These are phyloP conservation scores for Eospalax fontanierii DNA, from an alignment of 2,797 vertebrate species.

Conservation along the genomic window DNA sequence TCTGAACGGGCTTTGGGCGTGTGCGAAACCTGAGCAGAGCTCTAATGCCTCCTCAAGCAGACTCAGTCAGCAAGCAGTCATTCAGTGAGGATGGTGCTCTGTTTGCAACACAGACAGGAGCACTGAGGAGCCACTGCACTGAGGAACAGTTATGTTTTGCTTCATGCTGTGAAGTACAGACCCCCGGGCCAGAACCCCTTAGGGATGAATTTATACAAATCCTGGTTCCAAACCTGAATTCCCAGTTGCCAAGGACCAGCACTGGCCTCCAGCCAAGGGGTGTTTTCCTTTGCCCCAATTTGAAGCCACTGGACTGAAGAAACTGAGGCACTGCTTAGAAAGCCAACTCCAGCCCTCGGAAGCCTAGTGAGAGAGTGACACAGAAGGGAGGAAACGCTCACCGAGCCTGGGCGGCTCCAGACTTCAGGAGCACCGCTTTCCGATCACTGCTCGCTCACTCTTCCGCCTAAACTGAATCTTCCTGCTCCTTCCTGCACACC, in stretches of 20 bases:
- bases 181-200: background rate
- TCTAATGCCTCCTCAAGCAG: background rate
- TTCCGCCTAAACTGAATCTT: background rate
- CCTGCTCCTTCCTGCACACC: background rate
- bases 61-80: background rate
- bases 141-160: background rate
- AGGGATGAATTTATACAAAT: background rate
- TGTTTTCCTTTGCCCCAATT: conserved; percentile 2
- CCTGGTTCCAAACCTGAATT: background rate
- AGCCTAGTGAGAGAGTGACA: background rate
- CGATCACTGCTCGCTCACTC: background rate
- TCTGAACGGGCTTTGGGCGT: background rate
- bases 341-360: background rate
- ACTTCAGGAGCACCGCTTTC: background rate
- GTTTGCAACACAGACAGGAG: conserved; percentile 24
- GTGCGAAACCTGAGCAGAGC: background rate
- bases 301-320: conserved; percentile 29
- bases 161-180: conserved; percentile 1
- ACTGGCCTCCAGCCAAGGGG: background rate
- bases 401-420: background rate
- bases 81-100: background rate
- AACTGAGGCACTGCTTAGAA: conserved; percentile 20
- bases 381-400: background rate
- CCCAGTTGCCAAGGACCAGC: background rate
- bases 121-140: background rate